Evolutionary conservation across 2,888 invertebrate species (phyloP).

Genomic region (Drosophila parthenogenetica): DNA sequence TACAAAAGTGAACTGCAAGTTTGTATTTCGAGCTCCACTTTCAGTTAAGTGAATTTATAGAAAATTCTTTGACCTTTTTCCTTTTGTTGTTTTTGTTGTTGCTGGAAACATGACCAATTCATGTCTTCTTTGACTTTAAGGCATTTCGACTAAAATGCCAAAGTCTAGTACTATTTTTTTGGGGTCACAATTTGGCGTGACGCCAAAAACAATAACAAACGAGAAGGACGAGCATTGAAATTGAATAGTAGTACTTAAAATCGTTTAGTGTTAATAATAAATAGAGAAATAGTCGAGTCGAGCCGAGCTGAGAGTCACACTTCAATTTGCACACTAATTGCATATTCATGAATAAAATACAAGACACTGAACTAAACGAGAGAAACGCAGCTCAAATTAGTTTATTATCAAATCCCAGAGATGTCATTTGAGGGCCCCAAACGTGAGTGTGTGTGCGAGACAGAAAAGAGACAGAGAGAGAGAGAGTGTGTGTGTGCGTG

Average conservation of each 20-base stretch:
- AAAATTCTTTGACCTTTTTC: constrained; percentile 40
- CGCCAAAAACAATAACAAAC: constrained; percentile 34
- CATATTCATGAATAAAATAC: constrained; percentile 78
- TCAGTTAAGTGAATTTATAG: constrained; percentile 14
- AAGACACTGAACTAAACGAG: constrained; percentile 22
- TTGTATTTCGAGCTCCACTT: constrained; percentile 35
- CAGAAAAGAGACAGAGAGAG: neutral
- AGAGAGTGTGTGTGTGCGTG: constrained; percentile 8
- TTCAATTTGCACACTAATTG: constrained; percentile 79
- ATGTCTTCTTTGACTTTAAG: constrained; percentile 60
- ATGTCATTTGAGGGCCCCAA: constrained; percentile 69
- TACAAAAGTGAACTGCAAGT: constrained; percentile 8
- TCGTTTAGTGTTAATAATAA: constrained; percentile 76
- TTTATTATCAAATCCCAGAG: constrained; percentile 79
- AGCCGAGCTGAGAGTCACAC: constrained; percentile 48
- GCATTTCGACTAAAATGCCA: constrained; percentile 55
- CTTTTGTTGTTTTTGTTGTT: constrained; percentile 13
- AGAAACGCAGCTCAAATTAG: constrained; percentile 55
- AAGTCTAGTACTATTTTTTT: constrained; percentile 43
- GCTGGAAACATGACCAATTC: constrained; percentile 57
- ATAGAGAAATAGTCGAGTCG: constrained; percentile 54
- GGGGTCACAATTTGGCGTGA: constrained; percentile 39
- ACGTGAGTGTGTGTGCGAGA: constrained; percentile 26
- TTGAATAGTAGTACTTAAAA: constrained; percentile 67
- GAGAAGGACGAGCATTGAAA: constrained; percentile 46